Base-by-base conservation (phyloP, 2,113 vertebrate genomes). In the Benitochromis conjunctus region DNA sequence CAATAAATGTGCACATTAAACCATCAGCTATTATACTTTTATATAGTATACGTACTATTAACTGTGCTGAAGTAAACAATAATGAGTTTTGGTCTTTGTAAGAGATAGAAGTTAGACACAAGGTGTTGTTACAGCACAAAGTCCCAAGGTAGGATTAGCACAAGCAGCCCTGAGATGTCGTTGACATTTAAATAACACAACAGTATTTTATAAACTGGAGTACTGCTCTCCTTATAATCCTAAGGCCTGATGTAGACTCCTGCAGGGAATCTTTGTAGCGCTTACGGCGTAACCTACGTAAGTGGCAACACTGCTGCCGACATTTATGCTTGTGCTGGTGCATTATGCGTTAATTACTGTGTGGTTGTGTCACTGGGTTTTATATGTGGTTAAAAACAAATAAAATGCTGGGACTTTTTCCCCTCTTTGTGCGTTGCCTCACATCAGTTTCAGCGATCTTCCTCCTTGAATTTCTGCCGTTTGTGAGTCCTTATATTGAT, bases 301-400 rank as follows among this genome's bases (percentile, higher is more conserved):
- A 64, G 62, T 66, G 36, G 62, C 62, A 21, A 21, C 62, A 66
- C 10, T 41, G 19, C 34, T 41, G 34, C 19, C 4, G 6, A 21
- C 19, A 66, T 66, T 66, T 66, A 41, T 66, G 34, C 36, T 41
- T 13, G 36, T 21, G 36, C 62, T 66, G 62, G 62, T 41, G 34
- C 0, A 0, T 66, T 66, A 36, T 41, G 62, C 21, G 0, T 41
- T 66, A 21, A 66, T 66, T 66, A 41, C n/a, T 7, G 13, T 41
- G 62, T 66, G 34, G 62, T 66, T 38, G 62, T 66, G 34, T 41
- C 34, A 21, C 34, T 21, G 34, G 10, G 62, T 38, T 66, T 66
- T 66, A 66, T 66, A 0, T 41, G 62, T 38, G 38, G 34, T 66
- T 66, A 66, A 38, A 36, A 66, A 66, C 60, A 38, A 66, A 38